Evolutionary conservation across 2,888 invertebrate species (phyloP), one percentile per base, ranked within the genome.

Genomic region (Drosophila rellima): DNA sequence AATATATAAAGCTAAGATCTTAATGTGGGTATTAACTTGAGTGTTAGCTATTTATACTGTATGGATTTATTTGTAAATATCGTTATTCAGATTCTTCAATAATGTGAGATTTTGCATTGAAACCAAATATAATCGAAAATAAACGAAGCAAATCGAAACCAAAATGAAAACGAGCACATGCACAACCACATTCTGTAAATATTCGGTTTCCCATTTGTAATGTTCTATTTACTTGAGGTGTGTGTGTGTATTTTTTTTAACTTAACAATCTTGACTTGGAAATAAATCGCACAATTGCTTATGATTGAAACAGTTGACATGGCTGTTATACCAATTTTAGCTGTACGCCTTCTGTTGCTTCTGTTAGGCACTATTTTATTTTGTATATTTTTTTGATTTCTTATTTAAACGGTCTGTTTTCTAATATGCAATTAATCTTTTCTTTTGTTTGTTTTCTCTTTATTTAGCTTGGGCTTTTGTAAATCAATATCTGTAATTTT

Each of bases 361-460:
- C 62, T 63, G 62, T 77, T 82, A 81, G 86, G 83, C 81, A 86
- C 86, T 82, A 86, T 80, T 85, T 80, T 63, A 44, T 67, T 66
- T 68, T 26, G 8, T 8, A n/a, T 42, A 15, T 8, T 15, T 40
- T 31, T 20, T 50, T 3, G 10, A n/a, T 39, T 37, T 29, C 13
- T 29, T 45, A 2, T 18, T 17, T 37, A 15, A 20, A 8, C 15
- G 23, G 15, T 70, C 17, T 45, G n/a, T 15, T 42, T 48, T 33
- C 33, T 35, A 26, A 31, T 67, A 37, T 63, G 68, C 26, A 48
- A 35, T 37, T 67, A 52, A 44, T 35, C 50, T 47, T 74, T 35
- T 18, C 39, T 20, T 40, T 7, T 50, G 15, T 15, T 17, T 26
- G 10, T 35, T 26, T 23, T 35, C 33, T 55, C 33, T 11, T 33